Base-by-base conservation (phyloP, 2,888 invertebrate genomes). In the Lycocerus yunnanus region DNA sequence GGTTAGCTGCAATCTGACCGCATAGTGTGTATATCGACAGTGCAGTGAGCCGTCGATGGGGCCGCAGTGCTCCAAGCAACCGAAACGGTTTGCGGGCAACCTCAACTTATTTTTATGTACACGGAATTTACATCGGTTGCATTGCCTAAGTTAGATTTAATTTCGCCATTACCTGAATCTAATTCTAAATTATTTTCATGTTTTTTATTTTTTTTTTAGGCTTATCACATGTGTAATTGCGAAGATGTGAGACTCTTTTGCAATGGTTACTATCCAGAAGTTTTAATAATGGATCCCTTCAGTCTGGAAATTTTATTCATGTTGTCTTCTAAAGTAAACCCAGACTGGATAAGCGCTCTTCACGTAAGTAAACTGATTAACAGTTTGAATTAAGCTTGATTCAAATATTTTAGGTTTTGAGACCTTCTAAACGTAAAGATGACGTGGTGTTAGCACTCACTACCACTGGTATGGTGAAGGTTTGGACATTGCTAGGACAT, bases 251-350 rank as follows among this genome's bases (percentile, higher is more conserved):
- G 94, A 82, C 88, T 99, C 15, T 97, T 99, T 86, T 99, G 99
- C 88, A 97, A 97, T 83, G 99, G 99, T 5, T 98, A 98, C 87
- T 99, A 99, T 85, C 96, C 98, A 0, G 99, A 99, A 87, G 97
- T 99, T 74, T 90, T 97, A 80, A 94, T 99, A 13, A 96, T 99
- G 93, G 97, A 99, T 87, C 97, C 99, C 0, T 95, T 97, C 84
- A 97, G 96, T 73, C 88, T 99, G 80, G 97, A 98, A 87, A 92
- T 97, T 15, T 88, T 98, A 13, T 97, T 97, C 86, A 93, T 93
- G n/a, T 88, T 99, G 61, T 95, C 96, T 81, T 98, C 98, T 0
- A 94, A 97, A 85, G 96, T 98, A 77, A 97, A 97, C 85, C 98
- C 99, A 0, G 99, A 99, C 84, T 99, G 99, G 99, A 97, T 99